Evolutionary conservation across 2,888 invertebrate genomes (phyloP).

Genomic region (Eupithecia centaureata): DNA sequence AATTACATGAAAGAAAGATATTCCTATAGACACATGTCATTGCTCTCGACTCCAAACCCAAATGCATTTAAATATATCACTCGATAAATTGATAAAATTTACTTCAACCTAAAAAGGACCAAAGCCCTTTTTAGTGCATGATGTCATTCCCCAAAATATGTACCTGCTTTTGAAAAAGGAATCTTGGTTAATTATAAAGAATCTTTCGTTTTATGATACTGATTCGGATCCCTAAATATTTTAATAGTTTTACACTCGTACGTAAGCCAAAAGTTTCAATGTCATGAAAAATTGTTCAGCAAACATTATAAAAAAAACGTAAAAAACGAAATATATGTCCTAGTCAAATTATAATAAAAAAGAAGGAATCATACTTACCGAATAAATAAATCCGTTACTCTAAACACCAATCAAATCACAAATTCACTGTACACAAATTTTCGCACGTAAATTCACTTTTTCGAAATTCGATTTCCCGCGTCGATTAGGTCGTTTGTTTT

Average conservation of each 20-base stretch:
- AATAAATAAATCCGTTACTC: slow-evolving; percentile 35
- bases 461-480: slow-evolving; percentile 19
- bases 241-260: background rate
- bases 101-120: slow-evolving; percentile 11
- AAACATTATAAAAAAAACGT: background rate
- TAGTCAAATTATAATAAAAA: too few species aligned
- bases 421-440: slow-evolving; percentile 17
- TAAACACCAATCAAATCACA: slow-evolving; percentile 38
- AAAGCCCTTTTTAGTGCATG: slow-evolving; percentile 14
- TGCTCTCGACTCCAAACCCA: background rate
- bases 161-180: slow-evolving; percentile 23
- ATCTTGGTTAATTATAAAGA: background rate
- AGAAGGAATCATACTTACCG: too few species aligned
- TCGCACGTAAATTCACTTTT: slow-evolving; percentile 21
- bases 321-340: too few species aligned
- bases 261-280: background rate
- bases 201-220: background rate
- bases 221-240: background rate
- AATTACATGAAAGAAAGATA: background rate
- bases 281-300: background rate
- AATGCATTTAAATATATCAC: slow-evolving; percentile 6
- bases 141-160: slow-evolving; percentile 25
- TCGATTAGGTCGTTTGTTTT: slow-evolving; percentile 20
- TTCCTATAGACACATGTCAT: background rate
- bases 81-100: slow-evolving; percentile 10